phyloP scores from a whole-genome alignment of 1,140 invertebrate species.

The Trypoxylus dichotomus region DNA sequence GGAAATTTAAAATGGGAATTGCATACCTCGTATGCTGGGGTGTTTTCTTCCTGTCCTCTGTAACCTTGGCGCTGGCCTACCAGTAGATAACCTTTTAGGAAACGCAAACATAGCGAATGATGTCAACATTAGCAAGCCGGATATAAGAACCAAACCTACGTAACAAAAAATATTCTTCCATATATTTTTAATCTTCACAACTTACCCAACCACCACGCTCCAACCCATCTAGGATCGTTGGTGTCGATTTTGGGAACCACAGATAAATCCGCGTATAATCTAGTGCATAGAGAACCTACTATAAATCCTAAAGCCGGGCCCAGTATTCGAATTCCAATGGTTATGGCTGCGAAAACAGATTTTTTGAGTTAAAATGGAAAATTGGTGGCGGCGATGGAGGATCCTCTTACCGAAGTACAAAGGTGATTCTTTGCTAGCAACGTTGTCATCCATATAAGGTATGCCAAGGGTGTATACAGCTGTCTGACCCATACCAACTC shows the following conservation, averaged over 20 bases:
- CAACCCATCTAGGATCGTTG: constrained; percentile 87
- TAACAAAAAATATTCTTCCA: constrained; percentile 32
- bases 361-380: not conserved
- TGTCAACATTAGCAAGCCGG: constrained; percentile 74
- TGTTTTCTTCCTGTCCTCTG: constrained; percentile 57
- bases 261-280: constrained; percentile 81
- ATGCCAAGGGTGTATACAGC: constrained; percentile 92
- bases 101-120: constrained; percentile 88
- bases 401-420: constrained; percentile 80
- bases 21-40: constrained; percentile 61
- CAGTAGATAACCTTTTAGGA: constrained; percentile 67
- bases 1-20: not conserved
- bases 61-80: constrained; percentile 54
- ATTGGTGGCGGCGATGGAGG: not conserved
- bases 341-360: constrained; percentile 70
- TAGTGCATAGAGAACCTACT: constrained; percentile 86
- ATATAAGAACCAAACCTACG: constrained; percentile 77
- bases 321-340: constrained; percentile 87
- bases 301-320: constrained; percentile 90
- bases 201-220: constrained; percentile 88
- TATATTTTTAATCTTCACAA: constrained; percentile 7
- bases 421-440: constrained; percentile 88
- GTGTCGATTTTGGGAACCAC: constrained; percentile 74
- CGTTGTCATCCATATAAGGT: constrained; percentile 93
- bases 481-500: constrained; percentile 91